Conservation (phyloP, 1,140 invertebrate species). For the Sarcophaga bullata region DNA sequence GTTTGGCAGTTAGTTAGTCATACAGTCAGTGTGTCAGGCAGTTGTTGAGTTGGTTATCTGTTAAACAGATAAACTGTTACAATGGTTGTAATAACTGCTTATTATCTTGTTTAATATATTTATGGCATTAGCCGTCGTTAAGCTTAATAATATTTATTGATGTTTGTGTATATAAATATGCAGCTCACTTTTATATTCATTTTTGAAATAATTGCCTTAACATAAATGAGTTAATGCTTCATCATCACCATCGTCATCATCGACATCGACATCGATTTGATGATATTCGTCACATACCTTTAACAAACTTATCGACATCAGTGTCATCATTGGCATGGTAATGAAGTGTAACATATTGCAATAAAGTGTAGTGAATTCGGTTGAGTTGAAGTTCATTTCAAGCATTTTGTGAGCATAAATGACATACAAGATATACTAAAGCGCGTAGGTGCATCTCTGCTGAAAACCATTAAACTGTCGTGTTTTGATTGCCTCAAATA, state of each 20-base stretch:
- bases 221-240: conserved; percentile 21
- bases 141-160: conserved; percentile 11
- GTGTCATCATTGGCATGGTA: neutral
- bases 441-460: neutral
- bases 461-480: neutral
- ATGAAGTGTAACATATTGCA: neutral
- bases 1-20: no score
- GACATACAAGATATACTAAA: neutral
- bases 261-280: no score
- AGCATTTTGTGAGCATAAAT: neutral
- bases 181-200: neutral
- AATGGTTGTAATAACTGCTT: conserved; percentile 16
- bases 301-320: neutral
- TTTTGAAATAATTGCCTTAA: conserved; percentile 12
- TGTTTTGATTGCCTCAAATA: no score
- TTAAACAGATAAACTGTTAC: no score
- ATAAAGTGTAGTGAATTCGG: neutral
- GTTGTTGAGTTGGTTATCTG: no score
- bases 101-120: conserved; percentile 27
- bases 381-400: neutral
- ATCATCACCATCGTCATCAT: neutral
- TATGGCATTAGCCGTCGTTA: neutral
- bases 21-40: no score
- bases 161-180: neutral
- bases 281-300: neutral